phyloP scores from a whole-genome alignment of 2,888 invertebrate species.

The Heliconius sara region DNA sequence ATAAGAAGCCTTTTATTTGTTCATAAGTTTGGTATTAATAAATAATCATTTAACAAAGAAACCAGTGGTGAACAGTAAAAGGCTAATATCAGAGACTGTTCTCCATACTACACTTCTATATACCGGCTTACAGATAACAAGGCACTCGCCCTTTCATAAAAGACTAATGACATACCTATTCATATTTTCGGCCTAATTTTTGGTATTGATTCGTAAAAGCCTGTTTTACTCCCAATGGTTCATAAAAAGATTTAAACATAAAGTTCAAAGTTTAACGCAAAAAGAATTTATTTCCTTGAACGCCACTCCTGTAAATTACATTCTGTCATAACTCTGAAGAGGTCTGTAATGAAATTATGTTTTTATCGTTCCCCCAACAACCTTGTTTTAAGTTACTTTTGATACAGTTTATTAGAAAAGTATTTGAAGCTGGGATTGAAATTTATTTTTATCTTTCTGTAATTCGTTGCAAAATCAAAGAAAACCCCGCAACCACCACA shows the following conservation, averaged over 20 bases:
- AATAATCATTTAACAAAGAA: too few relatives aligned
- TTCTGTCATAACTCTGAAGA: constrained; percentile 46
- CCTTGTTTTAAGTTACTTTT: constrained; percentile 41
- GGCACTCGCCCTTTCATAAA: too few relatives aligned
- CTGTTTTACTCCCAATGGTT: constrained; percentile 31
- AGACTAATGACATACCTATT: too few relatives aligned
- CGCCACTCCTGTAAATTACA: constrained; percentile 47
- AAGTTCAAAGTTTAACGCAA: constrained; percentile 37
- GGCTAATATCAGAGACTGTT: too few relatives aligned
- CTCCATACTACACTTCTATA: too few relatives aligned
- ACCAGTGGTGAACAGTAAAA: too few relatives aligned
- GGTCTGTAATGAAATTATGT: constrained; percentile 47
- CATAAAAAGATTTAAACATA: constrained; percentile 42
- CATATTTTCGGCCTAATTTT: too few relatives aligned
- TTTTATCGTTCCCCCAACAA: constrained; percentile 42
- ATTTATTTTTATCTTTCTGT: background rate
- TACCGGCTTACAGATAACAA: too few relatives aligned
- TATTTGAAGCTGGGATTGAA: constrained; percentile 1
- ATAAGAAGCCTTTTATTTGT: too few relatives aligned
- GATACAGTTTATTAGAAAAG: constrained; percentile 18
- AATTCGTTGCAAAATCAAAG: background rate
- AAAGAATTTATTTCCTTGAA: constrained; percentile 46
- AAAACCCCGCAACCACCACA: too few relatives aligned
- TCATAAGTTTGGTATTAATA: too few relatives aligned
- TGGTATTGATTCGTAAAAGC: constrained; percentile 1